Evolutionary conservation across 1,140 invertebrate species (phyloP), one percentile per base, ranked within the genome.

Genomic region (Drosophila nigromelanica): DNA sequence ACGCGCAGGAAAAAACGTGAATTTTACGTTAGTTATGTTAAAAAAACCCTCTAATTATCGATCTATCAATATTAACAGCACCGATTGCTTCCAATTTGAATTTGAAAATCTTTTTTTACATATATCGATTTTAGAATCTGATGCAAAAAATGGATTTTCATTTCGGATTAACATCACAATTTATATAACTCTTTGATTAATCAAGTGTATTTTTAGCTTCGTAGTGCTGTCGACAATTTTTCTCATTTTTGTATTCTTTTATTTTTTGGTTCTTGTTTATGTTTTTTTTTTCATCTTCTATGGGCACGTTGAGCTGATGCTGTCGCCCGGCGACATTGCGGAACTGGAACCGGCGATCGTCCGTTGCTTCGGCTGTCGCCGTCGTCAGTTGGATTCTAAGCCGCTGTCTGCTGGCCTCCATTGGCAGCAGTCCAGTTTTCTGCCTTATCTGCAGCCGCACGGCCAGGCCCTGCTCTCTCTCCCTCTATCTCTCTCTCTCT

Each of bases 261-360:
- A 95, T 47, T 47, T 30, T 45, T 45, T 45, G 11, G 3, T n/a
- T 18, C 12, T 48, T 40, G 14, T 27, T 59, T 63, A 27, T 48
- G 27, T 56, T 63, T 52, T 37, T 62, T 18, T 18, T 18, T 62
- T 59, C 43, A 43, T 76, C 47, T 40, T 61, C 48, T 30, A 56
- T 55, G 58, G 58, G 63, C 54, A 69, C 62, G 64, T 74, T 76
- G 64, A 77, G 71, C 70, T 77, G 63, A 77, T 87, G 82, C 78
- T 87, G 82, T 87, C 82, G 82, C 78, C 72, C 58, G 83, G 83
- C 82, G 82, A 82, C 83, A 87, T 89, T 87, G 83, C 83, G 82
- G 83, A 87, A 87, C 82, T 89, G 78, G 69, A 86, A 80, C 80
- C 81, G 66, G 85, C 76, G 74, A 80, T 78, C 68, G 77, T 86